phyloP scores from a whole-genome alignment of 2,113 vertebrate species.

The Acrocephalus kingi region DNA sequence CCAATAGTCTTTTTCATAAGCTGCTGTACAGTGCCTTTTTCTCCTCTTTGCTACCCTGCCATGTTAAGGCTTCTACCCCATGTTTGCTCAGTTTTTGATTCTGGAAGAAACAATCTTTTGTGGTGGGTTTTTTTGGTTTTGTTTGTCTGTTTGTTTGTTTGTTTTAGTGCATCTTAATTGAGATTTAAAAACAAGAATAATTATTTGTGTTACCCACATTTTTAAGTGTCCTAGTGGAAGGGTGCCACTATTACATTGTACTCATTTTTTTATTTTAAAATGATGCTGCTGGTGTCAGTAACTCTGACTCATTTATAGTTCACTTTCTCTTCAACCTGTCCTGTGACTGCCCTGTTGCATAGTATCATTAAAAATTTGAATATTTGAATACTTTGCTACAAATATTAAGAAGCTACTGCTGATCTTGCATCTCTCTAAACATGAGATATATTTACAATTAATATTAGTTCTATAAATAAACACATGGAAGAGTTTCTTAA shows the following conservation, averaged over 20 bases:
- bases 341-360: neutral
- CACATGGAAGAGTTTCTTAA: neutral
- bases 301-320: neutral
- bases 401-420: neutral
- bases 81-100: neutral
- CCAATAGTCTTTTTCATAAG: neutral
- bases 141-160: no score
- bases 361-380: neutral
- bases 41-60: neutral
- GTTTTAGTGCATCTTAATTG: neutral
- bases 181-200: neutral
- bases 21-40: neutral
- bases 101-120: neutral
- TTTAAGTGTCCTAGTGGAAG: neutral
- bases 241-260: neutral
- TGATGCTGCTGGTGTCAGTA: neutral
- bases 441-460: neutral
- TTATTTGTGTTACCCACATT: neutral
- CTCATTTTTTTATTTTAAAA: neutral
- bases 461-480: neutral
- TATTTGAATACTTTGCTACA: neutral
- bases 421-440: neutral
- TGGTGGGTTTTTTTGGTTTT: no score
- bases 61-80: neutral
- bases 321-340: neutral